Base-by-base conservation (phyloP, 2,797 vertebrate species). In the Peromyscus nudipes region DNA sequence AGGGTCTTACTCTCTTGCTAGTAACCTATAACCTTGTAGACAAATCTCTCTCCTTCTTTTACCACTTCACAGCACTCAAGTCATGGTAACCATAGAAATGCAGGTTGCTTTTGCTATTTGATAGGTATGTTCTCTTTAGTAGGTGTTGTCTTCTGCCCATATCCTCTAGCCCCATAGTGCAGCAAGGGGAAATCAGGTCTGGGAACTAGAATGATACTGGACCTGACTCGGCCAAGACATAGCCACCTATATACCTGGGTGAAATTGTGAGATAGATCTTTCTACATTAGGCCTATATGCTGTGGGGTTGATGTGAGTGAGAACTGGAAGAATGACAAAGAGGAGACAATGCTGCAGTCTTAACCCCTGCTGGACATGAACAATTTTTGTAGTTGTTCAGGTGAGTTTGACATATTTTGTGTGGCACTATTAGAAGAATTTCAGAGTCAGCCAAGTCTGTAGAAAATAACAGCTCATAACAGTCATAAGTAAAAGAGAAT, bases 401-500 rank as follows among this genome's bases (percentile, higher is more conserved):
- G 60, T 88, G 3, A 2, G 21, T 77, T 80, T 81, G 43, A 81
- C 49, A 13, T 73, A 77, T 80, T 79, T 84, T 67, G 69, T 27
- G 34, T 60, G 1, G 0, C 31, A 37, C 27, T 71, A 69, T 75
- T 73, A 80, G 93, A 91, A 95, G 89, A 81, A 95, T 94, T 97
- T 96, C 34, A 40, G 52, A 65, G 79, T 87, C 89, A 96, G 91
- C 60, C 75, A n/a, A 82, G 37, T 52, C 89, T 91, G 9, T 46
- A 94, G 92, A 88, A 96, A 97, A 88, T 13, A 37, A 71, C 65
- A 40, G 34, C 46, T 37, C 46, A n/a, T 49, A 25, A n/a, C 62
- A 67, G 82, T 21, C 11, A 14, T 17, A 90, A 94, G 82, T 94
- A 94, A 91, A 92, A 94, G 65, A 87, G 37, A 94, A 95, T 92